Evolutionary conservation across 2,888 invertebrate genomes (phyloP), one percentile per base, ranked within the genome.

Genomic region (Calameuta filiformis): DNA sequence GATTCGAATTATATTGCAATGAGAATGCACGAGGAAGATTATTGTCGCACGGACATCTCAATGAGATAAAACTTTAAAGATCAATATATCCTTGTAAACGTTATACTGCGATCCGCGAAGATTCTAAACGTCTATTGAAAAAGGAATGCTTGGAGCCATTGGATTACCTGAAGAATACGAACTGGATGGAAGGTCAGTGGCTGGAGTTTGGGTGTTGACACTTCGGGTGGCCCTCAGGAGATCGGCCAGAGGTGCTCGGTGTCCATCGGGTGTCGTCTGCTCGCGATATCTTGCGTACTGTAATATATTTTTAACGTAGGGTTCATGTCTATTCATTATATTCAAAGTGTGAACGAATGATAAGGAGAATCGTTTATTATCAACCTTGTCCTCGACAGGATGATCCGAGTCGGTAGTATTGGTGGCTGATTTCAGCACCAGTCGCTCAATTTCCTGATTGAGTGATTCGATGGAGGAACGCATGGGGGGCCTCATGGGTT

Each of bases 201-300:
- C 95, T 34, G 97, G 97, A 23, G 97, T 97, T 92, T 97, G 97
- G 23, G 97, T 97, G 91, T 97, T 96, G 80, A 97, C 96, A 79
- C 96, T 96, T 81, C 96, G 94, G 75, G 93, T 94, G 81, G 92
- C 92, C 82, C 95, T 93, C 81, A 96, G 93, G 35, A 96, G 92
- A 87, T 97, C 97, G 9, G 96, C 96, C 79, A 97, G 93, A 4
- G 97, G 97, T 15, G 97, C 97, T 81, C 97, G 93, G 89, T 97
- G 97, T 23, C 97, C 97, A 92, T 97, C 97, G 3, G 97, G 97
- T 78, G 96, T 95, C 77, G 94, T 94, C 92, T 96, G 94, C 73
- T 91, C 91, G 71, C 91, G 91, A 85, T 90, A 91, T 87, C 89
- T 89, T 79, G 91, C 90, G 80, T 91, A 91, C 91, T 91, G 79